These are phyloP conservation scores for Peromyscus polionotus DNA, from an alignment of 2,113 vertebrate species.

Conservation along the genomic window DNA sequence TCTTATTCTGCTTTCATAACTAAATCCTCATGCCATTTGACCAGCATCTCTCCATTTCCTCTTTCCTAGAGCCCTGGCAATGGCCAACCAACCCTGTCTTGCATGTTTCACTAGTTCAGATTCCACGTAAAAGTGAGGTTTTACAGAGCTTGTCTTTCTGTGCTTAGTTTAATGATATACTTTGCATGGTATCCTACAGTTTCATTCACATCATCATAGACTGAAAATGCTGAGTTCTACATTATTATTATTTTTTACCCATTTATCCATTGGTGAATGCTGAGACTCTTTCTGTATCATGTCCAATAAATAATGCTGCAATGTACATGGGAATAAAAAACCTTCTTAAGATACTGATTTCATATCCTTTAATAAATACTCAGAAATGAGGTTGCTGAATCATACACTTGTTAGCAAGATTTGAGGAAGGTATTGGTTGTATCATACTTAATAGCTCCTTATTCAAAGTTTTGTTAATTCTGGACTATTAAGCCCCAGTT, in stretches of 20 bases:
- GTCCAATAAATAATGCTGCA: not conserved
- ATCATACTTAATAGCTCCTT: not conserved
- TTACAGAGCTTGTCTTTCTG: not conserved
- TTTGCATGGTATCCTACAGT: not conserved
- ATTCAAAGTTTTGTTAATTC: constrained; percentile 1
- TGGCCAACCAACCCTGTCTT: not conserved
- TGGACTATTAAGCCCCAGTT: not conserved
- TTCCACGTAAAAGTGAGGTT: not conserved
- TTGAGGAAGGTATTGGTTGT: not conserved
- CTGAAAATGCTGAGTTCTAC: not conserved
- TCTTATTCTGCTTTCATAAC: not conserved
- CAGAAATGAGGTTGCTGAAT: not conserved
- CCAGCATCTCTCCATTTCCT: not conserved
- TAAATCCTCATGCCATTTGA: not conserved
- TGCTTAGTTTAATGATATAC: not conserved
- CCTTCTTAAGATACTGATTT: not conserved
- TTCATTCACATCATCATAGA: not conserved
- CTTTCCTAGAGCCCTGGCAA: not conserved
- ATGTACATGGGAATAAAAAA: not conserved
- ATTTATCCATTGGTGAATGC: not conserved
- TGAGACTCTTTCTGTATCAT: not conserved
- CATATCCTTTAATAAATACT: not conserved
- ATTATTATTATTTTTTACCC: not conserved
- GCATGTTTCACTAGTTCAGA: not conserved
- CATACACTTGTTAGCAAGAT: not conserved